Percentiles rank a stretch among this genome's conserved stretches.
These are phyloP conservation scores for Patagioenas fasciata DNA, from an alignment of 2,113 vertebrate species.

Conservation along the genomic window DNA sequence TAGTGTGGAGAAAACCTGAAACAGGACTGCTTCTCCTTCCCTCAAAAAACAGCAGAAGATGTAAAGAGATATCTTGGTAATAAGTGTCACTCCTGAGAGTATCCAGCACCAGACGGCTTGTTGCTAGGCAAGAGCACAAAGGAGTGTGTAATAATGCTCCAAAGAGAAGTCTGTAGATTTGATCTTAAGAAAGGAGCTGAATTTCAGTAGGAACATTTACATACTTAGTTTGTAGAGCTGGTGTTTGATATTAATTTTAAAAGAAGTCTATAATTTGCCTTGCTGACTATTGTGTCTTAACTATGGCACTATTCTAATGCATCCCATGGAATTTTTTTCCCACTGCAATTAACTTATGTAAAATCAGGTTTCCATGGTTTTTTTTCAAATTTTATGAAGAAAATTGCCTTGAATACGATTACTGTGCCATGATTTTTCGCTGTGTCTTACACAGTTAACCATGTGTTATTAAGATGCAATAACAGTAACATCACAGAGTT, in stretches of 20 bases:
- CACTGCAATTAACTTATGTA: background rate
- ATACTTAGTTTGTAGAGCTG: background rate
- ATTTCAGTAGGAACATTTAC: background rate
- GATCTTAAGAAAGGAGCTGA: constrained; percentile 3
- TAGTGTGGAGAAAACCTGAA: background rate
- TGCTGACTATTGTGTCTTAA: background rate
- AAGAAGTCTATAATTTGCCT: background rate
- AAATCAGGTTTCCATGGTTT: background rate
- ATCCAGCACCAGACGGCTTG: background rate
- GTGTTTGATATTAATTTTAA: background rate
- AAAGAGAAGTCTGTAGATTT: background rate
- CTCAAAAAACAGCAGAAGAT: background rate
- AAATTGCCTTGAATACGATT: background rate
- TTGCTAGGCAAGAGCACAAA: constrained; percentile 63
- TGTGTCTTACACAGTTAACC: background rate
- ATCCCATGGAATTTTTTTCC: background rate
- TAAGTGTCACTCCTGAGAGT: background rate
- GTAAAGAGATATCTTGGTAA: background rate
- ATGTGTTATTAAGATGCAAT: background rate
- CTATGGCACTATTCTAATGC: background rate
- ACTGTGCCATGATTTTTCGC: background rate
- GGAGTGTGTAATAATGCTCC: background rate
- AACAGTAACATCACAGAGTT: background rate
- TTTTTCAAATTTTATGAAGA: background rate
- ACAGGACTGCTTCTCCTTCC: background rate